Percentiles rank a stretch among this genome's conserved stretches.
Conservation (phyloP, 37 sponge, comb jelly and placozoan genomes). For the Eunapius fragilis region DNA sequence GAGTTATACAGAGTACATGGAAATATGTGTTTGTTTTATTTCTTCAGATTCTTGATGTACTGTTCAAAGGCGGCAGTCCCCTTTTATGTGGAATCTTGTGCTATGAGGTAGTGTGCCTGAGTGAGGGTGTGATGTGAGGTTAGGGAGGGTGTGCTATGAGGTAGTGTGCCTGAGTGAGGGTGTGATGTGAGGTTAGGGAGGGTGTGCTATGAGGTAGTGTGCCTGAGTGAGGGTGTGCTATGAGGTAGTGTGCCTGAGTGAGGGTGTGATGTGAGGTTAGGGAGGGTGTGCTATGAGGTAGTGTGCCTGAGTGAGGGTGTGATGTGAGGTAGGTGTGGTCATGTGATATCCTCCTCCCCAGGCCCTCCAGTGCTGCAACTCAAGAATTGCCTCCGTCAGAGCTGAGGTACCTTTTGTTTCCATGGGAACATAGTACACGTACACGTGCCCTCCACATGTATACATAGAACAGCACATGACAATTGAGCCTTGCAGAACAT, state of each 20-base stretch:
- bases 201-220: too few relatives aligned
- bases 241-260: too few relatives aligned
- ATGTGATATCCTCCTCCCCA: conserved; percentile 24
- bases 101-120: conserved; percentile 81
- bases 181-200: too few relatives aligned
- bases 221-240: too few relatives aligned
- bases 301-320: too few relatives aligned
- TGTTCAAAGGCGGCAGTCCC: conserved; percentile 84
- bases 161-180: too few relatives aligned
- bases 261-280: too few relatives aligned
- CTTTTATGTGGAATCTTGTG: conserved; percentile 77
- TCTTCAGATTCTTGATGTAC: conserved; percentile 63
- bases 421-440: too few relatives aligned
- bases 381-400: conserved; percentile 58
- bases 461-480: background rate
- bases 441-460: background rate
- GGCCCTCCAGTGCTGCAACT: conserved; percentile 82
- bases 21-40: too few relatives aligned
- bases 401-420: conserved; percentile 72
- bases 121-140: too few relatives aligned
- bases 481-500: background rate
- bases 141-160: too few relatives aligned
- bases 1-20: background rate
- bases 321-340: too few relatives aligned
- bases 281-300: conserved; percentile 96